These are phyloP conservation scores for Paramuricea clavata DNA, from an alignment of 92 coral and sea anemone species.

Conservation along the genomic window DNA sequence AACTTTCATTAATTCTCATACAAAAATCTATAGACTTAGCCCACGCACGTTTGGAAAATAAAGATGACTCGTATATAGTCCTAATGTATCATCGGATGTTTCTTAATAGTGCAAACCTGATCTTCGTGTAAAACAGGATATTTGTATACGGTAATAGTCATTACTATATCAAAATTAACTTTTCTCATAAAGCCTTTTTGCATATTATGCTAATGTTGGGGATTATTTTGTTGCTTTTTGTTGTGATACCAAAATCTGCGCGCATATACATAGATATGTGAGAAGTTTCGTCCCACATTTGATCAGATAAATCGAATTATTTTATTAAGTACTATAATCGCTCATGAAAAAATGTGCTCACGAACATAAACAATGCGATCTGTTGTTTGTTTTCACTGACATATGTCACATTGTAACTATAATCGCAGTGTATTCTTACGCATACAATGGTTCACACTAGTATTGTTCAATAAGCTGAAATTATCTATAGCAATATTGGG, in stretches of 20 bases:
- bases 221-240: not conserved
- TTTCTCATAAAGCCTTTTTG: not conserved
- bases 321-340: constrained; percentile 2
- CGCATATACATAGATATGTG: not conserved
- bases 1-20: too few species aligned
- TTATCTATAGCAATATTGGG: not conserved
- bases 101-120: not conserved
- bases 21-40: too few species aligned
- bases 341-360: constrained; percentile 7
- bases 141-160: not conserved
- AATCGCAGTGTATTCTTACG: not conserved
- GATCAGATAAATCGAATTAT: not conserved
- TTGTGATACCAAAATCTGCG: too few species aligned
- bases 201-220: not conserved
- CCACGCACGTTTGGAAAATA: not conserved
- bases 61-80: not conserved
- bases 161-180: not conserved
- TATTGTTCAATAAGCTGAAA: too few species aligned
- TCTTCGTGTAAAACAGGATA: not conserved
- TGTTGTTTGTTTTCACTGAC: constrained; percentile 17
- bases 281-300: not conserved
- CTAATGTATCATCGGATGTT: not conserved
- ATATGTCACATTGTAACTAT: constrained; percentile 1
- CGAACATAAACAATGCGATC: not conserved
- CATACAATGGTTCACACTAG: not conserved